These are phyloP conservation scores for Limnothrissa miodon DNA, from an alignment of 2,113 vertebrate genomes.

Conservation along the genomic window DNA sequence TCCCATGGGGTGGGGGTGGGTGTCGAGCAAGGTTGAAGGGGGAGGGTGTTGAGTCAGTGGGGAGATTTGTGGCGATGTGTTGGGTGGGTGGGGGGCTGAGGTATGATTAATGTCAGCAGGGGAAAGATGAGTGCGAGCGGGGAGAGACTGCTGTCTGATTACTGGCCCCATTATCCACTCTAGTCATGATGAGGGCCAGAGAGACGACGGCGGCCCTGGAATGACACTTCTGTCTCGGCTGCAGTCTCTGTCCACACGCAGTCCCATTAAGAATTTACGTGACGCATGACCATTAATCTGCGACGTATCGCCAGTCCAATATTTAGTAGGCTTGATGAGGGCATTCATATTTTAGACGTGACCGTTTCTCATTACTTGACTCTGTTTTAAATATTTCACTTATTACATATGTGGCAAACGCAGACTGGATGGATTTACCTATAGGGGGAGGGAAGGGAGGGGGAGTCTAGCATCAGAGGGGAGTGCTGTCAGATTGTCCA, in stretches of 20 bases:
- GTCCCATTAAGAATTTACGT: conserved; percentile 51
- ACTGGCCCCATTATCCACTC: conserved; percentile 9
- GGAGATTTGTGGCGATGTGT: neutral
- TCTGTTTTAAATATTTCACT: conserved; percentile 50
- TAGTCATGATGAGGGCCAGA: neutral
- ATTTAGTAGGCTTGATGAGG: conserved; percentile 50
- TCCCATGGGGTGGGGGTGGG: neutral
- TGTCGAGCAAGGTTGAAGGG: neutral
- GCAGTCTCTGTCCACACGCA: neutral
- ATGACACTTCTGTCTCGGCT: conserved; percentile 11
- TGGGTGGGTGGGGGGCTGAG: neutral
- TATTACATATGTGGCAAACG: conserved; percentile 41
- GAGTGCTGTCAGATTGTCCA: neutral
- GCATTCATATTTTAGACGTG: conserved; percentile 50
- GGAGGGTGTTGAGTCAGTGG: neutral
- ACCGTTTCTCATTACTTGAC: conserved; percentile 40
- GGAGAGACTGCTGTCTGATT: conserved; percentile 13
- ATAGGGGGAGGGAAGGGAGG: neutral
- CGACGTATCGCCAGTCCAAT: conserved; percentile 41
- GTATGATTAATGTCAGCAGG: neutral
- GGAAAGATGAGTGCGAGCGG: neutral
- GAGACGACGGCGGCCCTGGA: neutral
- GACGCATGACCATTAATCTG: conserved; percentile 47
- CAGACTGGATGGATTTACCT: conserved; percentile 5
- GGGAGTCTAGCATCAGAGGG: neutral